Evolutionary conservation across 2,797 vertebrate genomes (phyloP).

Genomic region (Lophius americanus): DNA sequence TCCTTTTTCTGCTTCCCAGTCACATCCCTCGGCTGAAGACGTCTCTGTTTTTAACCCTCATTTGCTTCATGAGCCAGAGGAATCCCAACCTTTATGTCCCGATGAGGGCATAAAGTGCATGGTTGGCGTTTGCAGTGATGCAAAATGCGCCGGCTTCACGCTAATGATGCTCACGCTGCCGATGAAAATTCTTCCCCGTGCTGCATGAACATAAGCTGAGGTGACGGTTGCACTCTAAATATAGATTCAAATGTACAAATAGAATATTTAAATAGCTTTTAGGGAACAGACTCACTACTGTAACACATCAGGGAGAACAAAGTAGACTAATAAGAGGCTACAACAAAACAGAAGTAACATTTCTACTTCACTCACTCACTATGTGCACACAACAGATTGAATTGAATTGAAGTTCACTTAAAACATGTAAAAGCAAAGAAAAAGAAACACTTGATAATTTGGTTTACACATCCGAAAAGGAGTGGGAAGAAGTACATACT

Average conservation of each 20-base stretch:
- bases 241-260: background rate
- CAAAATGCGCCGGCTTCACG: constrained; percentile 17
- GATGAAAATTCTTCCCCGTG: constrained; percentile 25
- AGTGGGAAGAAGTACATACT: too few relatives aligned
- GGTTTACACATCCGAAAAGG: too few relatives aligned
- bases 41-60: constrained; percentile 63
- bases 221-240: constrained; percentile 14
- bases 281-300: constrained; percentile 8
- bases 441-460: too few relatives aligned
- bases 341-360: background rate
- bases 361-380: too few relatives aligned
- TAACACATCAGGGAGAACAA: background rate
- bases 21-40: constrained; percentile 41
- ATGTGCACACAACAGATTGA: too few relatives aligned
- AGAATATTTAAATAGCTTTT: constrained; percentile 2
- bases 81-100: constrained; percentile 30
- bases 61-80: constrained; percentile 51
- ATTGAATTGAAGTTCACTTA: too few relatives aligned
- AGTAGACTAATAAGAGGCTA: background rate
- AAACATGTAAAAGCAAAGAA: too few relatives aligned
- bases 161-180: constrained; percentile 29
- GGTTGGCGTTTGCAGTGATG: constrained; percentile 20
- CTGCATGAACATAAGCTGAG: background rate
- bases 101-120: constrained; percentile 34
- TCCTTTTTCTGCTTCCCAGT: constrained; percentile 51